phyloP scores from a whole-genome alignment of 1,140 invertebrate genomes.

The Archivesica marissinica region DNA sequence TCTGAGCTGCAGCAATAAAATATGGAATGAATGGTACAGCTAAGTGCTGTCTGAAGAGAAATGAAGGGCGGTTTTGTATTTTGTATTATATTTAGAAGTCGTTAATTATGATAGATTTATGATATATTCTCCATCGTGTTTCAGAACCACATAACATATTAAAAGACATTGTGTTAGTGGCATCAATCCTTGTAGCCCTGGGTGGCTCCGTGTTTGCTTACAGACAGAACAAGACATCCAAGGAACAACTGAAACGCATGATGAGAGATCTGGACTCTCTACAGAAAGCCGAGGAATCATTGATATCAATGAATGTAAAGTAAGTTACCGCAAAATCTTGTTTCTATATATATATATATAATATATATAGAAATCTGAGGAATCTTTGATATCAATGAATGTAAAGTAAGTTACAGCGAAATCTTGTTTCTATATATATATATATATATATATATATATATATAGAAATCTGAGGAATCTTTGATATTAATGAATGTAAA shows the following conservation, averaged over 20 bases:
- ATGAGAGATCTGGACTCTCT: constrained; percentile 96
- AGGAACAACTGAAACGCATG: constrained; percentile 93
- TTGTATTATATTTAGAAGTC: too few relatives aligned
- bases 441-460: too few relatives aligned
- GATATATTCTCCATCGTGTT: too few relatives aligned
- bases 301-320: constrained; percentile 91
- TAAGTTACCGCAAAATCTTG: too few relatives aligned
- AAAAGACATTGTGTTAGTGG: constrained; percentile 94
- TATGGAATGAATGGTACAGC: too few relatives aligned
- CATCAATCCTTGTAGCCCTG: constrained; percentile 91
- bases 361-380: constrained; percentile 95
- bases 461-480: constrained; percentile 94
- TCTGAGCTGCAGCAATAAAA: too few relatives aligned
- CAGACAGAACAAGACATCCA: constrained; percentile 93
- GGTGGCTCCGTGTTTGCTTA: constrained; percentile 95
- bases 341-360: too few relatives aligned
- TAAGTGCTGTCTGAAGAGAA: too few relatives aligned
- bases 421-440: too few relatives aligned
- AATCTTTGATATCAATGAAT: constrained; percentile 93
- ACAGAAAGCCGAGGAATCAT: constrained; percentile 93
- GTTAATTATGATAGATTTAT: too few relatives aligned
- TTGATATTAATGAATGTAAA: constrained; percentile 91
- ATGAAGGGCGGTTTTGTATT: too few relatives aligned
- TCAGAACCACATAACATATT: constrained; percentile 89
- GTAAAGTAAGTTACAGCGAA: constrained; percentile 77